Percentiles rank a stretch among this genome's conserved stretches.
Evolutionary conservation across 2,888 invertebrate species (phyloP).

Genomic region (Pasiphila rectangulata): DNA sequence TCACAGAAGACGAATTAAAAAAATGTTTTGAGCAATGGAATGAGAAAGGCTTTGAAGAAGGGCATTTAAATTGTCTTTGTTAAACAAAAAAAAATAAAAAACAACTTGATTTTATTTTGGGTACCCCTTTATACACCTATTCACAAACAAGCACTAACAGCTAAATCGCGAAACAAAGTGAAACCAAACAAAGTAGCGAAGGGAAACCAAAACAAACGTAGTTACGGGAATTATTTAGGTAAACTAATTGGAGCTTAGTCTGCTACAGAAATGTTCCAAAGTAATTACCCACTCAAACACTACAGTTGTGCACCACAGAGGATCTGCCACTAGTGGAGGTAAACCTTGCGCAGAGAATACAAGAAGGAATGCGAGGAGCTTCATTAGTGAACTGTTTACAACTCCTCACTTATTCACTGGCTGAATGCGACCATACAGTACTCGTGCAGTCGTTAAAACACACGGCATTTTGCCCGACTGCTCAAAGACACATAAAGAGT

Average conservation of each 20-base stretch:
- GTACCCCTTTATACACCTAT: too few species aligned
- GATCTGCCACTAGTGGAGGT: neutral
- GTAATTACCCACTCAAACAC: neutral
- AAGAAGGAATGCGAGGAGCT: neutral
- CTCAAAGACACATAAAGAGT: too few species aligned
- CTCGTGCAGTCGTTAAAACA: too few species aligned
- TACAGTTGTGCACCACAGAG: neutral
- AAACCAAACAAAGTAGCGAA: too few species aligned
- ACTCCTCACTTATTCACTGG: neutral
- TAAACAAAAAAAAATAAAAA: too few species aligned
- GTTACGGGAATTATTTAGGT: neutral
- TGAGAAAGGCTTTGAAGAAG: too few species aligned
- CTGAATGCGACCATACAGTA: too few species aligned
- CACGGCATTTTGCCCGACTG: too few species aligned
- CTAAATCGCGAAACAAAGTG: neutral
- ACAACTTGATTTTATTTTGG: too few species aligned
- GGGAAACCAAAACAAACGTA: neutral
- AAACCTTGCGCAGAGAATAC: neutral
- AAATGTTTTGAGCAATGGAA: too few species aligned
- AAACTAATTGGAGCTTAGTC: neutral
- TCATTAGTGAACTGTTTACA: conserved; percentile 9
- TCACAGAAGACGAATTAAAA: too few species aligned
- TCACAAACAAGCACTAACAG: neutral
- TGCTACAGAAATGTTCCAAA: neutral
- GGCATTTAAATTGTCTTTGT: too few species aligned